Conservation (phyloP, 35 echinoderm and acorn worm genomes). For the Holothuria glaberrima region DNA sequence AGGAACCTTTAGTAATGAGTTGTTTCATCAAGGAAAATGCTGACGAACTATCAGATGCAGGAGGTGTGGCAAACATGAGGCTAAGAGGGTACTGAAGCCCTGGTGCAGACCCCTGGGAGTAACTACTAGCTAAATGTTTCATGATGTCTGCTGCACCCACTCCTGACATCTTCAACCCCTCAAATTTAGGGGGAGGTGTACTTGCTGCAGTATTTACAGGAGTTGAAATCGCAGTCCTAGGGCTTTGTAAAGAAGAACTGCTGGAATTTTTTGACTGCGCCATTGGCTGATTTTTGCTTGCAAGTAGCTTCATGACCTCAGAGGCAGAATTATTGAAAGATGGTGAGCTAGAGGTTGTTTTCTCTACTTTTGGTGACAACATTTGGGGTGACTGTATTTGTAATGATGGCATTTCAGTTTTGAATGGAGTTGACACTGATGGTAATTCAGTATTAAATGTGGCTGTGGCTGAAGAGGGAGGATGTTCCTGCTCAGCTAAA, state of each 20-base stretch:
- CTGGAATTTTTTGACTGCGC: neutral
- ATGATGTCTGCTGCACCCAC: conserved; percentile 35
- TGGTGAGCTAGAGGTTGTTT: neutral
- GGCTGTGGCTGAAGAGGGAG: neutral
- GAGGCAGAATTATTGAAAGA: conserved; percentile 45
- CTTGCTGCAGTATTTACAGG: too few species aligned
- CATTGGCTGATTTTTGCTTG: conserved; percentile 16
- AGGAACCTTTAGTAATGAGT: conserved; percentile 47
- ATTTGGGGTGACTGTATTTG: too few species aligned
- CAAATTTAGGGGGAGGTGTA: too few species aligned
- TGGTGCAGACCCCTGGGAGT: conserved; percentile 12
- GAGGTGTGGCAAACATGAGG: conserved; percentile 34
- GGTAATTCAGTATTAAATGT: too few species aligned
- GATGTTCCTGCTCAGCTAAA: conserved; percentile 6
- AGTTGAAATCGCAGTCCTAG: too few species aligned
- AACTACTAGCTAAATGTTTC: conserved; percentile 32
- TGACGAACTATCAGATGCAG: conserved; percentile 15
- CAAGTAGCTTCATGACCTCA: conserved; percentile 53
- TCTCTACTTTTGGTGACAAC: too few species aligned
- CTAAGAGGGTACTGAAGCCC: conserved; percentile 1
- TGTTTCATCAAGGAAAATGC: conserved; percentile 57
- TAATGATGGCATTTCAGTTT: too few species aligned
- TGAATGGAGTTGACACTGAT: too few species aligned
- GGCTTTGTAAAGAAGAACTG: neutral
- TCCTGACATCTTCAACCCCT: too few species aligned